A percentile compares a stretch with the other conserved stretches of the same genome.
Conservation (phyloP, 2,113 vertebrate genomes). For the Cyrtonyx montezumae region DNA sequence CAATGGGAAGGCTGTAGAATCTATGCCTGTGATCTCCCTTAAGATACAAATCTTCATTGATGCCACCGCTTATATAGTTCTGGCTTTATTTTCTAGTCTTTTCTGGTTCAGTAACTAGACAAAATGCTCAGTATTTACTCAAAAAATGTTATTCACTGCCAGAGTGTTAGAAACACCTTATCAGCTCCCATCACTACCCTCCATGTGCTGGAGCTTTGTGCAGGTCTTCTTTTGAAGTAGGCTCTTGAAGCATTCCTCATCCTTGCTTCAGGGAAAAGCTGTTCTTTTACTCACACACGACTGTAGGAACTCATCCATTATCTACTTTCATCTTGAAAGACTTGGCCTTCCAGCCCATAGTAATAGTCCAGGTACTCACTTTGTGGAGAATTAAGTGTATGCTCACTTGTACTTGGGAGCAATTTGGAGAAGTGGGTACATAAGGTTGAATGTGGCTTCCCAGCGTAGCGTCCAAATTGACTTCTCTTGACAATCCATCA, state of each 20-base stretch:
- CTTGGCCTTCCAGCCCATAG: not conserved
- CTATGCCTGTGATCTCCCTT: not conserved
- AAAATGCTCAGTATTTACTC: not conserved
- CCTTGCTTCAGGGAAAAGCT: not conserved
- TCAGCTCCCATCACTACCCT: not conserved
- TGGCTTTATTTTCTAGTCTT: not conserved
- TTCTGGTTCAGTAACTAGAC: not conserved
- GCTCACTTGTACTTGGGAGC: not conserved
- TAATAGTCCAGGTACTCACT: not conserved
- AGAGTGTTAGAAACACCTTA: not conserved
- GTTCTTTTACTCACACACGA: not conserved
- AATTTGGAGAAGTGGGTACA: not conserved
- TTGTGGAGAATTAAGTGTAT: not conserved
- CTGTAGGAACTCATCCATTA: not conserved
- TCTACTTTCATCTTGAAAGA: not conserved
- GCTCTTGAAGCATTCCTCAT: not conserved
- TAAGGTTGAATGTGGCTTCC: not conserved
- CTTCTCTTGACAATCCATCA: not conserved
- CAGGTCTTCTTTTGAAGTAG: not conserved
- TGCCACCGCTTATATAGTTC: not conserved
- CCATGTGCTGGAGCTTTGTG: rapidly evolving
- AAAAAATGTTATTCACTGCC: not conserved
- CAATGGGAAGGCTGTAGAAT: not conserved
- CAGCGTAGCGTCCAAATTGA: not conserved
- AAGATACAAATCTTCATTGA: not conserved